These are phyloP conservation scores for Mamestra brassicae DNA, from an alignment of 2,888 invertebrate species.

Conservation along the genomic window DNA sequence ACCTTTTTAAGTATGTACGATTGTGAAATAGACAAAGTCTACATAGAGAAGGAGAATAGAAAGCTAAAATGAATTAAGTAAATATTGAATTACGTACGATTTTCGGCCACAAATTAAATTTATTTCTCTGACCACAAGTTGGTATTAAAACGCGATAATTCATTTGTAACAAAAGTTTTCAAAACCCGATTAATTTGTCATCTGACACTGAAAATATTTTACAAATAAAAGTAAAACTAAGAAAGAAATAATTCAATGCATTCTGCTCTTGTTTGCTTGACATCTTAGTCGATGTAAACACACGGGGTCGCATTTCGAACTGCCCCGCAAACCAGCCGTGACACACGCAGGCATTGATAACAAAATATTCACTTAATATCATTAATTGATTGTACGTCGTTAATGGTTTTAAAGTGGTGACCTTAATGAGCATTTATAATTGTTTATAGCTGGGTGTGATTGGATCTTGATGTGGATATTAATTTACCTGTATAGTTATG, in stretches of 20 bases:
- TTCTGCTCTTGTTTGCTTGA: constrained; percentile 36
- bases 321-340: constrained; percentile 8
- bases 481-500: constrained; percentile 25
- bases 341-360: not conserved
- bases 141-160: too few species aligned
- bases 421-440: constrained; percentile 41
- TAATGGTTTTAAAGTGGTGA: constrained; percentile 30
- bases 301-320: constrained; percentile 15
- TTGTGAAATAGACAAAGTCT: not conserved
- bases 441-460: constrained; percentile 17
- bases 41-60: not conserved
- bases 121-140: too few species aligned
- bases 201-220: constrained; percentile 38
- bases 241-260: constrained; percentile 32
- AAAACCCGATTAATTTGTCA: constrained; percentile 29
- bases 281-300: constrained; percentile 35
- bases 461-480: constrained; percentile 24
- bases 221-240: constrained; percentile 28
- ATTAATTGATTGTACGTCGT: constrained; percentile 24
- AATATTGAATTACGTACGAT: too few species aligned
- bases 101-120: too few species aligned
- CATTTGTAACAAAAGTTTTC: not conserved
- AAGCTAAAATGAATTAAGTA: not conserved
- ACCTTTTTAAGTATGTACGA: too few species aligned
- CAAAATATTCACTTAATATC: constrained; percentile 24